Percentiles rank a stretch among this genome's conserved stretches.
phyloP scores from a whole-genome alignment of 2,888 invertebrate species.

The Nymphalis polychloros region DNA sequence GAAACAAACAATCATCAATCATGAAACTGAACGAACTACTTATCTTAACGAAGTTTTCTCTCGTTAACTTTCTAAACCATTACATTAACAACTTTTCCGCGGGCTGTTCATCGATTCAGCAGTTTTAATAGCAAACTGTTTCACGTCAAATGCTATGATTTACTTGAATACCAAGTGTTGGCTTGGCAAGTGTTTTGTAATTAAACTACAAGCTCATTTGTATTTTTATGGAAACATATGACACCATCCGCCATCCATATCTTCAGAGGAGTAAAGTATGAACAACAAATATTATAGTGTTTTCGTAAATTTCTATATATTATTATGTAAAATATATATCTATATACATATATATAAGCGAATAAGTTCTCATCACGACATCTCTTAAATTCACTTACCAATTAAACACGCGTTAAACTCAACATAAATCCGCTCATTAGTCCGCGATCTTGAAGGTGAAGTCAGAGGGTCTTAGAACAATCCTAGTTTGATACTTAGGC shows the following conservation, averaged over 20 bases:
- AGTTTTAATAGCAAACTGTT: conserved; percentile 36
- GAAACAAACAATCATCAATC: conserved; percentile 28
- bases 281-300: too few species aligned
- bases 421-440: conserved; percentile 42
- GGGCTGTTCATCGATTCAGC: conserved; percentile 37
- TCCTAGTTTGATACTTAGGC: conserved; percentile 55
- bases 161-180: neutral
- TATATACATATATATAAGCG: too few species aligned
- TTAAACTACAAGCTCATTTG: neutral
- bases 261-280: neutral
- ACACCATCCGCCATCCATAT: neutral
- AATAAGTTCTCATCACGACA: too few species aligned
- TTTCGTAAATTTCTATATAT: too few species aligned
- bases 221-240: too few species aligned
- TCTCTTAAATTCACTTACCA: neutral
- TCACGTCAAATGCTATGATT: conserved; percentile 15
- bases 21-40: conserved; percentile 26
- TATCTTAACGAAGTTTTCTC: conserved; percentile 18
- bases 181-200: neutral
- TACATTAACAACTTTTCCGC: conserved; percentile 36
- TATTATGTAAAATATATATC: too few species aligned
- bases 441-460: conserved; percentile 42
- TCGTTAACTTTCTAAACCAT: conserved; percentile 36
- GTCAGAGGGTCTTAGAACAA: conserved; percentile 50
- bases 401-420: conserved; percentile 7